phyloP scores from a whole-genome alignment of 2,888 invertebrate genomes.

The Encarsia formosa region DNA sequence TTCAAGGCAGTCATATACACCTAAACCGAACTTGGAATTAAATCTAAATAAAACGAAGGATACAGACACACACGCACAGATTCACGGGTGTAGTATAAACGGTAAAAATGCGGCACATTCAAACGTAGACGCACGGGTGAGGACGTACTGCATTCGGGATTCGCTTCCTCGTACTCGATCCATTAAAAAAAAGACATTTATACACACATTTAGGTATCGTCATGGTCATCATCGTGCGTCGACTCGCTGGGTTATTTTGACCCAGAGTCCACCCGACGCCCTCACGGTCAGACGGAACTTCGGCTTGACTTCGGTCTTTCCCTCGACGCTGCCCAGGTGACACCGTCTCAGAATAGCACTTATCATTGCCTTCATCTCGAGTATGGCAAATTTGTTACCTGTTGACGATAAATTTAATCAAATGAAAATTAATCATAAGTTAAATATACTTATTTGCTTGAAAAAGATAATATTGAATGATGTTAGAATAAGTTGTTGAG shows the following conservation, averaged over 20 bases:
- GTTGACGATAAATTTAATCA: slow-evolving; percentile 24
- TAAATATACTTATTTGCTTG: background rate
- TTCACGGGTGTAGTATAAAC: too few species aligned
- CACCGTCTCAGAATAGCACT: slow-evolving; percentile 57
- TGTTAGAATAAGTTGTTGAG: background rate
- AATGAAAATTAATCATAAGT: background rate
- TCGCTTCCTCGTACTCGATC: too few species aligned
- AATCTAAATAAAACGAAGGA: too few species aligned
- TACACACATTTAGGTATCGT: too few species aligned
- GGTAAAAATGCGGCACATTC: too few species aligned
- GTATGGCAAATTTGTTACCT: slow-evolving; percentile 65
- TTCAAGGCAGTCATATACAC: too few species aligned
- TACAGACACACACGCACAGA: too few species aligned
- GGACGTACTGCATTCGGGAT: too few species aligned
- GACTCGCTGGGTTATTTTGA: slow-evolving; percentile 51
- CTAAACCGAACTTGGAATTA: too few species aligned
- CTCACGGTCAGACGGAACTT: slow-evolving; percentile 56
- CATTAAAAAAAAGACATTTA: too few species aligned
- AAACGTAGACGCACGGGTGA: too few species aligned
- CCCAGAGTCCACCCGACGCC: slow-evolving; percentile 59
- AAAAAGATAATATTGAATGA: background rate
- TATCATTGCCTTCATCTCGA: slow-evolving; percentile 62
- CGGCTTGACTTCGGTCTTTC: slow-evolving; percentile 51
- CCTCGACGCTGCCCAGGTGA: slow-evolving; percentile 53
- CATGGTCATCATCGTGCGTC: slow-evolving; percentile 12